A percentile compares a stretch with the other conserved stretches of the same genome.
These are phyloP conservation scores for Ceyx erithaca DNA, from an alignment of 2,797 vertebrate species.

Conservation along the genomic window DNA sequence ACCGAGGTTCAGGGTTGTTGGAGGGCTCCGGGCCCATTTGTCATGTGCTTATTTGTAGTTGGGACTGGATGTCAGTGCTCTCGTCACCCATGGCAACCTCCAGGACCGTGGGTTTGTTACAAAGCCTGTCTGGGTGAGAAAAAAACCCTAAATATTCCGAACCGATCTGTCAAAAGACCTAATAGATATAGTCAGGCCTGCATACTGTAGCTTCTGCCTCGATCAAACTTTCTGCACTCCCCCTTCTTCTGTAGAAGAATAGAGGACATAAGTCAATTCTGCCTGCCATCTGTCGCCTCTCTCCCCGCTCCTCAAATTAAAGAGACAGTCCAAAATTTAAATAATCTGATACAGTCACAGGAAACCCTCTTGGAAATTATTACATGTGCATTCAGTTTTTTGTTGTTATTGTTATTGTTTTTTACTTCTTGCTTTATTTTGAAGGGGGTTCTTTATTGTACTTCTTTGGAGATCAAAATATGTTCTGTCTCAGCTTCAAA, in stretches of 20 bases:
- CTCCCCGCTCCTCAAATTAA: constrained; percentile 82
- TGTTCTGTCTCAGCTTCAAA: constrained; percentile 56
- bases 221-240: constrained; percentile 84
- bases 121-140: constrained; percentile 67
- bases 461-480: constrained; percentile 56
- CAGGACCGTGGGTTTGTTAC: constrained; percentile 80
- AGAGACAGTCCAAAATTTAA: constrained; percentile 80
- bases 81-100: constrained; percentile 85
- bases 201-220: constrained; percentile 76
- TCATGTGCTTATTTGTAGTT: constrained; percentile 89
- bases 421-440: constrained; percentile 35
- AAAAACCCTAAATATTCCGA: constrained; percentile 68
- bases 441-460: constrained; percentile 45
- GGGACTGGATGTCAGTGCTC: constrained; percentile 83
- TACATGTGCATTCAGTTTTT: not conserved
- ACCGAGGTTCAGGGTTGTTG: constrained; percentile 84
- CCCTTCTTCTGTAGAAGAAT: constrained; percentile 85
- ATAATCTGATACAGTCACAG: constrained; percentile 70
- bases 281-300: constrained; percentile 90
- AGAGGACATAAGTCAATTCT: constrained; percentile 89
- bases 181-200: constrained; percentile 78
- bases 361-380: constrained; percentile 63
- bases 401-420: not conserved
- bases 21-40: constrained; percentile 88
- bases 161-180: constrained; percentile 74